Conservation (phyloP, 2,113 vertebrate genomes). For the Tympanuchus pallidicinctus region DNA sequence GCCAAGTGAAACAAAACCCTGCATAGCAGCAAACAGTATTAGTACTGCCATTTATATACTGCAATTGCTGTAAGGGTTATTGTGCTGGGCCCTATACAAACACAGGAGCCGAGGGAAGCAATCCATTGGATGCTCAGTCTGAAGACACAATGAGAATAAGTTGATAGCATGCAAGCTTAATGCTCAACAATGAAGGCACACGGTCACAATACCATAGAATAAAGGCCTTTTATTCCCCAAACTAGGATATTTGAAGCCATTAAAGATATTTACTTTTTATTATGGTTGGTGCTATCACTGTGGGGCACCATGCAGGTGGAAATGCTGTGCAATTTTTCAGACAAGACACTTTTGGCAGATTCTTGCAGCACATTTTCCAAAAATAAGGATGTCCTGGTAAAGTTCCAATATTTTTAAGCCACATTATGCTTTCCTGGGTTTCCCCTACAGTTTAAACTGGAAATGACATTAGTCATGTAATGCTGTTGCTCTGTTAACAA, state of each 20-base stretch:
- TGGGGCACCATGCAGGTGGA: neutral
- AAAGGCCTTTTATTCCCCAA: constrained; percentile 14
- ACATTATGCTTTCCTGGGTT: neutral
- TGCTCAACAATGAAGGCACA: neutral
- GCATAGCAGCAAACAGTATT: neutral
- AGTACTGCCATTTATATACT: neutral
- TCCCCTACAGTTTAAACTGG: neutral
- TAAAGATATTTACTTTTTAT: neutral
- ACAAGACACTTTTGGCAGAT: constrained; percentile 9
- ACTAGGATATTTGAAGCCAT: constrained; percentile 2
- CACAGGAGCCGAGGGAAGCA: neutral
- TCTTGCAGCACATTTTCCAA: neutral
- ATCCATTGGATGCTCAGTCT: neutral
- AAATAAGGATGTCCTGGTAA: constrained; percentile 1
- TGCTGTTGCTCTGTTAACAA: neutral
- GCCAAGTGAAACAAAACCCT: neutral
- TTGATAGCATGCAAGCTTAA: neutral
- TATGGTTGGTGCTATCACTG: neutral
- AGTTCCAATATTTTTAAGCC: constrained; percentile 8
- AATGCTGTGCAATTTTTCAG: constrained; percentile 29
- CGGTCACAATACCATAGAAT: neutral
- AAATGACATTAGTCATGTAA: neutral
- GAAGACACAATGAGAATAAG: neutral
- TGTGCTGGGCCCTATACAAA: neutral
- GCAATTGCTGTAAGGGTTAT: neutral